Base-by-base conservation (phyloP, 2,888 invertebrate species). In the Apotomis capreana region DNA sequence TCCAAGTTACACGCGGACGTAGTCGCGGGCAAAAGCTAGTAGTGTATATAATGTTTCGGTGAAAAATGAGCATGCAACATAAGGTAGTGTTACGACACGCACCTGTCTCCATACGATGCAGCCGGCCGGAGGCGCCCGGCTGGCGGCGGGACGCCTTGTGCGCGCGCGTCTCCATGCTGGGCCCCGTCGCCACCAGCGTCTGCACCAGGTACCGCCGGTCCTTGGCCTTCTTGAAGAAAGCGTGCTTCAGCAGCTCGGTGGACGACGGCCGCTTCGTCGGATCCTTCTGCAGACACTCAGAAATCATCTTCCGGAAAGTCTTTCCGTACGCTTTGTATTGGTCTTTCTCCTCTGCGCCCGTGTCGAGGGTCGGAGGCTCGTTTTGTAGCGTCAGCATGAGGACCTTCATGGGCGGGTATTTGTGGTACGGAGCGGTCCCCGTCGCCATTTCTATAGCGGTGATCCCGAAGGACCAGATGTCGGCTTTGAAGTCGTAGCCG, bases 371-470 rank as follows among this genome's bases (percentile, higher is more conserved):
- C 4, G 99, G 99, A 40, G 99, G 99, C 84, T 99, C 99, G 86
- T 99, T 99, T 93, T 99, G 99, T 73, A 99, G 94, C 0, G 99
- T 99, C 79, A 99, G 94, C 99, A 99, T 99, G 74, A 99, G 95
- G 74, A 99, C 98, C 93, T 99, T 99, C 99, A 99, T 99, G 3
- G 99, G 99, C 54, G 99, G 99, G 89, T 98, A 99, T 89, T 99
- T 99, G 92, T 99, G 99, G 91, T 99, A 99, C 0, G 99, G 99
- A 3, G 99, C 99, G 2, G 99, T 99, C 67, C 98, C 98, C 26
- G 99, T 98, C 4, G 99, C 99, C 96, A 99, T 97, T 93, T 99
- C 99, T 79, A 99, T 99, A 5, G 99, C 99, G 2, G 99, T 99
- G 78, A 99, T 99, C 54, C 99, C 99, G 88, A 99, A 96, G 4